A percentile compares a stretch with the other conserved stretches of the same genome.
phyloP scores from a whole-genome alignment of 1,140 invertebrate genomes.

The Panulirus ornatus region DNA sequence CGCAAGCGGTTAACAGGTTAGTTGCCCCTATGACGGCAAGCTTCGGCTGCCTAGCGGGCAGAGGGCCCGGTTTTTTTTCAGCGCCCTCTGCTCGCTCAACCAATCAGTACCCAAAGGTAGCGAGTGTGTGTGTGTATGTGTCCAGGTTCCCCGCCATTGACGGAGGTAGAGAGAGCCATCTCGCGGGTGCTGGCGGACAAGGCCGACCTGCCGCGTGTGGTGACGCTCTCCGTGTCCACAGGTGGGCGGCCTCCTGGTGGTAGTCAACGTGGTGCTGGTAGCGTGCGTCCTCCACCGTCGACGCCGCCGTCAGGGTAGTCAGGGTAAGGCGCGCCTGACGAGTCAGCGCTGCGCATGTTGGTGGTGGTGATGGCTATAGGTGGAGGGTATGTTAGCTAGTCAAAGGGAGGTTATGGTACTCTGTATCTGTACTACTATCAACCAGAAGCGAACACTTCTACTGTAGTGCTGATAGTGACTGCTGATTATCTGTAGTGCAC shows the following conservation, averaged over 20 bases:
- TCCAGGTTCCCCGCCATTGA: conserved; percentile 75
- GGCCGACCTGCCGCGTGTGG: conserved; percentile 85
- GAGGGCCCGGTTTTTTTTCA: not conserved
- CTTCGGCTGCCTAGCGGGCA: not conserved
- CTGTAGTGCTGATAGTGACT: not conserved
- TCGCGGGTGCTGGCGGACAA: conserved; percentile 84
- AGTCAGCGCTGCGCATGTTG: not conserved
- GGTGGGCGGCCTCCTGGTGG: conserved; percentile 86
- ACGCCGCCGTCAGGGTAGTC: conserved; percentile 75
- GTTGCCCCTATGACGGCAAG: not conserved
- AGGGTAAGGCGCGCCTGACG: conserved; percentile 55
- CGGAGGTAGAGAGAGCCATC: conserved; percentile 79
- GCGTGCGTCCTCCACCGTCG: conserved; percentile 90
- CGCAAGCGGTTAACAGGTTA: conserved; percentile 77
- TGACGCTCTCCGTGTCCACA: conserved; percentile 89
- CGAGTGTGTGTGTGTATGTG: not conserved
- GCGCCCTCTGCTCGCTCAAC: not conserved
- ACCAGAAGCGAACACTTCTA: too few species aligned
- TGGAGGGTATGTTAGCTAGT: not conserved
- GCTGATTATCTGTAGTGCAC: too few species aligned
- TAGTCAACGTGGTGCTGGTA: conserved; percentile 91
- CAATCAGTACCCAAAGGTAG: too few species aligned
- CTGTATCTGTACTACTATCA: conserved; percentile 1
- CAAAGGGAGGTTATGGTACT: not conserved
- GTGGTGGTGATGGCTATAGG: not conserved